Evolutionary conservation across 2,797 vertebrate species (phyloP).

Genomic region (Babyrousa celebensis): DNA sequence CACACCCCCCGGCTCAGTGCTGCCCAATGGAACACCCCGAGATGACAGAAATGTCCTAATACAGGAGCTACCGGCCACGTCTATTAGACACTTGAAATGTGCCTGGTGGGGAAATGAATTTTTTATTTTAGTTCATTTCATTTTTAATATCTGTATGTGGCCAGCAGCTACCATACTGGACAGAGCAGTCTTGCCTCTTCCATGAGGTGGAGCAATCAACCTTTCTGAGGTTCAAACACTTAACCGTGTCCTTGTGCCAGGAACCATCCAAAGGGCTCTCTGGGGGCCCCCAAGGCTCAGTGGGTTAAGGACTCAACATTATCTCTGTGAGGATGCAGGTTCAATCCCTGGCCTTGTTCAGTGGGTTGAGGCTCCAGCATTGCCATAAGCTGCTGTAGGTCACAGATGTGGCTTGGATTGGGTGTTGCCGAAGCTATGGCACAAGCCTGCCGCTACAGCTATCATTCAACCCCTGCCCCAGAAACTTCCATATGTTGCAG

Average conservation of each 20-base stretch:
- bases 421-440: too few species aligned
- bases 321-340: too few species aligned
- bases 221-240: not conserved
- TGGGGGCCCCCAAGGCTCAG: too few species aligned
- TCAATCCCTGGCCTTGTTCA: too few species aligned
- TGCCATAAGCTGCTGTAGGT: too few species aligned
- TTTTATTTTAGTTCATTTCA: not conserved
- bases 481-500: too few species aligned
- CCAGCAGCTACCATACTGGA: not conserved
- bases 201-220: not conserved
- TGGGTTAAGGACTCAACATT: too few species aligned
- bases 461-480: too few species aligned
- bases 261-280: not conserved
- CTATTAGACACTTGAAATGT: not conserved
- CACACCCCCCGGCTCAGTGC: too few species aligned
- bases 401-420: too few species aligned
- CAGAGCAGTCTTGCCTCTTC: not conserved
- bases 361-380: too few species aligned
- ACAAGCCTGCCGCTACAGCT: too few species aligned
- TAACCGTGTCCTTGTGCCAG: not conserved
- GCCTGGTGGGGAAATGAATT: not conserved
- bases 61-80: not conserved
- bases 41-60: not conserved
- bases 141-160: not conserved
- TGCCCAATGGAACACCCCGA: not conserved